These are phyloP conservation scores for Deroptyus accipitrinus DNA, from an alignment of 2,113 vertebrate species.

Conservation along the genomic window DNA sequence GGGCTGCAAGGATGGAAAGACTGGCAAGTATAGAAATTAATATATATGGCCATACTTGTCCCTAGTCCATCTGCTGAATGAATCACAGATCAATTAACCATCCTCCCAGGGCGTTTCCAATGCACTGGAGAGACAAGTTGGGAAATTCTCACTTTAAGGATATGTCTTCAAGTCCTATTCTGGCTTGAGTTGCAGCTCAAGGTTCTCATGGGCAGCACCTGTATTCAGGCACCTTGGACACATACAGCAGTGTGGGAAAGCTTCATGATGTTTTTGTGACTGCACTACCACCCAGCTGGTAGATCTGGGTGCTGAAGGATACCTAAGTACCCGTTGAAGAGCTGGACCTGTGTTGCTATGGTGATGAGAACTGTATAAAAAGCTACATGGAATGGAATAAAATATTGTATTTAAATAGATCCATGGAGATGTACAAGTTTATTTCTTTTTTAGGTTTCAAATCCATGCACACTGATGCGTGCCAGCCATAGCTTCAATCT, in stretches of 20 bases:
- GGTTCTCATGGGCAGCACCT: not conserved
- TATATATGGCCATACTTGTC: not conserved
- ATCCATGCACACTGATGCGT: not conserved
- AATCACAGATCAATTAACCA: not conserved
- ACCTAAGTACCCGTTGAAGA: slow-evolving; percentile 8
- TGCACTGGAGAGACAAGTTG: not conserved
- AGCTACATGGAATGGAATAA: slow-evolving; percentile 22
- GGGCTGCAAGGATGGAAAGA: not conserved
- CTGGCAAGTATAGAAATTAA: not conserved
- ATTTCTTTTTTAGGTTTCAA: slow-evolving; percentile 20
- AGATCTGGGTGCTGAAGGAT: slow-evolving; percentile 20
- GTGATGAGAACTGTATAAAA: slow-evolving; percentile 18
- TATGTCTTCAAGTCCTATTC: not conserved
- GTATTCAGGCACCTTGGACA: not conserved
- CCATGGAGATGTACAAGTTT: not conserved
- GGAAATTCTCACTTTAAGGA: not conserved
- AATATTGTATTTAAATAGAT: slow-evolving; percentile 44
- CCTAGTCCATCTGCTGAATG: not conserved
- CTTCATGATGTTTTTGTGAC: not conserved
- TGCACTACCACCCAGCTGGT: not conserved
- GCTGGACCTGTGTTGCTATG: slow-evolving; percentile 51
- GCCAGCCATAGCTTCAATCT: not conserved
- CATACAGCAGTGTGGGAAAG: not conserved
- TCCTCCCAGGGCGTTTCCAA: not conserved
- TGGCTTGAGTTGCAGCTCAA: not conserved